Evolutionary conservation across 2,888 invertebrate genomes (phyloP).

Genomic region (Pristionchus arcanus): DNA sequence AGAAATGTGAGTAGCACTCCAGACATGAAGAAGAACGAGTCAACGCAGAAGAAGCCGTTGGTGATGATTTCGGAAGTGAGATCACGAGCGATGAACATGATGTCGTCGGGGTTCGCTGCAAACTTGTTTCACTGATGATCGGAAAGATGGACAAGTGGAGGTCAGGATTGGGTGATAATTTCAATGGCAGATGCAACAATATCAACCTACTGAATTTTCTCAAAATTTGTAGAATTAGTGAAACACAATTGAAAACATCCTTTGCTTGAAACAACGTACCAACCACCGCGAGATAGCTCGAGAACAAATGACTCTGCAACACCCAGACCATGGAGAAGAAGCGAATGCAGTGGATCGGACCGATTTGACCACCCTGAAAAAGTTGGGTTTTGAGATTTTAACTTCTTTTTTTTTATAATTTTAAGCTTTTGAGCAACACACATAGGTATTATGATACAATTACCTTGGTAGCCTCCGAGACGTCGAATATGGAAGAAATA

Average conservation of each 20-base stretch:
- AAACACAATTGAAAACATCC: no score
- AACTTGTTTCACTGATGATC: neutral
- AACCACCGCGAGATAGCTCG: neutral
- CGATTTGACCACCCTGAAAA: slow-evolving; percentile 49
- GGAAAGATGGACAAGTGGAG: neutral
- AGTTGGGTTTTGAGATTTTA: no score
- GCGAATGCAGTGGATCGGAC: slow-evolving; percentile 54
- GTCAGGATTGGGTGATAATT: no score
- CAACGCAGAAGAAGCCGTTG: slow-evolving; percentile 65
- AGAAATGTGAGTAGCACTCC: slow-evolving; percentile 60
- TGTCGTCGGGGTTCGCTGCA: slow-evolving; percentile 59
- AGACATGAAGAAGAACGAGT: slow-evolving; percentile 67
- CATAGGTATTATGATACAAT: neutral
- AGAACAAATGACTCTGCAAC: slow-evolving; percentile 21
- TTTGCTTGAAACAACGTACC: neutral
- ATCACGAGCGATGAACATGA: slow-evolving; percentile 51
- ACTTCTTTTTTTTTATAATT: no score
- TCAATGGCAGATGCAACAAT: neutral
- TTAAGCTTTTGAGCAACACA: neutral
- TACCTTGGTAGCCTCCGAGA: neutral
- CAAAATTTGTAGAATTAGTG: no score
- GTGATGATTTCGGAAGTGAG: slow-evolving; percentile 58
- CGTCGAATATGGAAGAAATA: slow-evolving; percentile 25
- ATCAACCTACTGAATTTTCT: no score
- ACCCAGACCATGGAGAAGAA: slow-evolving; percentile 54